Evolutionary conservation across 2,113 vertebrate species (phyloP).

Genomic region (Fregetta grallaria): DNA sequence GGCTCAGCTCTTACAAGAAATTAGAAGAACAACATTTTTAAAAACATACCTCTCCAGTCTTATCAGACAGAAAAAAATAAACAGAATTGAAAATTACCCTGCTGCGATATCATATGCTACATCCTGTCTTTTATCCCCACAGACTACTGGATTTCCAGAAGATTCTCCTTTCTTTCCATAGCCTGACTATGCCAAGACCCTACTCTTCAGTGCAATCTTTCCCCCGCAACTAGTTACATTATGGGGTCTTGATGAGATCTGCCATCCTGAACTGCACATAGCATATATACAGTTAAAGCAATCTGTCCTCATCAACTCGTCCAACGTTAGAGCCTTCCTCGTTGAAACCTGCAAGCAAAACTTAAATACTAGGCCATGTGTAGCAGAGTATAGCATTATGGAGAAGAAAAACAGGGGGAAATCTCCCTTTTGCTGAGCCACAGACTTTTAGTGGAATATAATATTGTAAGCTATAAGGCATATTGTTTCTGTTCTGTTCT

Average conservation of each 20-base stretch:
- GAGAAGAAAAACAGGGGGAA: background rate
- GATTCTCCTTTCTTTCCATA: background rate
- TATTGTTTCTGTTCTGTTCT: background rate
- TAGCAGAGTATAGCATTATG: background rate
- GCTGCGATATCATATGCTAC: background rate
- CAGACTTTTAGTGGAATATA: background rate
- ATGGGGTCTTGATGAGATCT: background rate
- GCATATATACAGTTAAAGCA: background rate
- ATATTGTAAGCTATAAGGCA: background rate
- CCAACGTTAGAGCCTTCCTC: background rate
- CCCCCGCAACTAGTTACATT: rapidly evolving
- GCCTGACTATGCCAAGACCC: background rate
- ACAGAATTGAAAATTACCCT: background rate
- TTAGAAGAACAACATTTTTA: background rate
- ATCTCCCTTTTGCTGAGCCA: background rate
- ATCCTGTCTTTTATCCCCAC: background rate
- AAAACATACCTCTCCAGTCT: background rate
- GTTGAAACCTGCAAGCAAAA: background rate
- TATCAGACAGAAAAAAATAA: background rate
- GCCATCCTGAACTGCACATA: rapidly evolving
- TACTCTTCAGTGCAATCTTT: background rate
- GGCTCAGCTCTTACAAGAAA: background rate
- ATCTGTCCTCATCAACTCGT: background rate
- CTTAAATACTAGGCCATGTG: background rate
- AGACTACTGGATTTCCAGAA: background rate